Percentiles rank a stretch among this genome's conserved stretches.
phyloP scores from a whole-genome alignment of 1,140 invertebrate species.

The Centruroides sculpturatus region DNA sequence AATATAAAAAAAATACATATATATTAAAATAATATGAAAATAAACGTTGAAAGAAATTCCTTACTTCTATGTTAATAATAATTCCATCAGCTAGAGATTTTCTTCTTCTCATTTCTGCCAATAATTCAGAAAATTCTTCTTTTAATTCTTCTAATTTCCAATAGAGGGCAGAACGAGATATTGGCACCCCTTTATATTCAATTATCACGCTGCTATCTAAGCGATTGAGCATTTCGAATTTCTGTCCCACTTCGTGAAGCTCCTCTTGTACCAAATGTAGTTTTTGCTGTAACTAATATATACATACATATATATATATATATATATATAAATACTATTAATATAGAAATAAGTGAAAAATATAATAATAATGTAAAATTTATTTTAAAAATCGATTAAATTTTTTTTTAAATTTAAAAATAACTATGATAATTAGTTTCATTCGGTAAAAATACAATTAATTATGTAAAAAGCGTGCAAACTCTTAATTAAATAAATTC shows the following conservation, averaged over 20 bases:
- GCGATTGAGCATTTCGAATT: constrained; percentile 22
- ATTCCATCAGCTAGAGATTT: constrained; percentile 31
- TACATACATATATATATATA: background rate
- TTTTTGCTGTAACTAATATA: constrained; percentile 32
- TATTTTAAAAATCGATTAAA: background rate
- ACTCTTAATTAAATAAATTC: too few relatives aligned
- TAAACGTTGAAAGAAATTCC: background rate
- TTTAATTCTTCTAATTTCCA: constrained; percentile 34
- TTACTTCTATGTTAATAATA: constrained; percentile 20
- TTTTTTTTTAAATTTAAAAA: background rate
- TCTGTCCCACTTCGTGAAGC: constrained; percentile 31
- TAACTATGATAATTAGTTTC: too few relatives aligned
- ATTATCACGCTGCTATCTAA: background rate
- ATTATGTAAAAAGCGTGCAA: too few relatives aligned
- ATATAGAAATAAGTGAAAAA: too few relatives aligned
- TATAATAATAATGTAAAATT: too few relatives aligned
- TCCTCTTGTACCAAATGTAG: constrained; percentile 36
- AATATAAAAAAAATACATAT: too few relatives aligned
- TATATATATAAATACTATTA: too few relatives aligned
- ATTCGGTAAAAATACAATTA: too few relatives aligned
- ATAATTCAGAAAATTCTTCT: constrained; percentile 36
- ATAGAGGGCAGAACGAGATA: constrained; percentile 24
- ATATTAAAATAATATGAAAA: too few relatives aligned
- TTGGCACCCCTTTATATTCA: constrained; percentile 1
- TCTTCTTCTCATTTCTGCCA: constrained; percentile 34